Percentiles rank a stretch among this genome's conserved stretches.
Evolutionary conservation across 2,888 invertebrate genomes (phyloP).

Genomic region (Achlya flavicornis): DNA sequence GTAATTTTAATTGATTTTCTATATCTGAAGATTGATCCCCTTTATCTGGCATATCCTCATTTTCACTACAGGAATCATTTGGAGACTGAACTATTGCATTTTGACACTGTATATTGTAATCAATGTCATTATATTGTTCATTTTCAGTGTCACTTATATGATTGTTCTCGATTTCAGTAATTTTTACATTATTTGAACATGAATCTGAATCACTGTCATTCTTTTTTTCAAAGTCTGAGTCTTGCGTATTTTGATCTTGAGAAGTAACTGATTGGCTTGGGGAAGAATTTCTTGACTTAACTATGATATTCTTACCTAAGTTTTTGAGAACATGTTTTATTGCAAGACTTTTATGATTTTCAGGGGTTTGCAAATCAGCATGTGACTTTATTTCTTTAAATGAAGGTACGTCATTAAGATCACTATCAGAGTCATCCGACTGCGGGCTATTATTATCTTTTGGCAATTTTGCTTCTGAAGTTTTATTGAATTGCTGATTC

Average conservation of each 20-base stretch:
- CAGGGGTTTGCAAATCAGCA: slow-evolving; percentile 6
- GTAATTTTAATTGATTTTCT: slow-evolving; percentile 50
- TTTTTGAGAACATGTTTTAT: slow-evolving; percentile 62
- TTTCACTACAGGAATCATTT: slow-evolving; percentile 52
- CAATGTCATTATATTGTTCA: slow-evolving; percentile 34
- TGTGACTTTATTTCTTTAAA: slow-evolving; percentile 13
- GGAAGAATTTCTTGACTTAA: slow-evolving; percentile 62
- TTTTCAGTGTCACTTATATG: slow-evolving; percentile 38
- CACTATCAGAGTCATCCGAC: not conserved
- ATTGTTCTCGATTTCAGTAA: slow-evolving; percentile 60
- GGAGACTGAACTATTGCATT: slow-evolving; percentile 60
- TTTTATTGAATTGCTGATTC: slow-evolving; percentile 31
- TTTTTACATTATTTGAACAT: slow-evolving; percentile 53
- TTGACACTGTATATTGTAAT: slow-evolving; percentile 26
- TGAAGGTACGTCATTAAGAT: not conserved
- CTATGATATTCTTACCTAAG: slow-evolving; percentile 65
- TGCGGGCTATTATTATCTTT: not conserved
- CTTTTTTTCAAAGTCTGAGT: slow-evolving; percentile 33
- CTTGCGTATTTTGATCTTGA: slow-evolving; percentile 38
- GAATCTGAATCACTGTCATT: slow-evolving; percentile 51
- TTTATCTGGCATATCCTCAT: slow-evolving; percentile 42
- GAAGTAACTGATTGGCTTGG: slow-evolving; percentile 38
- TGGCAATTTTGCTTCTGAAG: not conserved
- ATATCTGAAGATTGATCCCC: slow-evolving; percentile 48
- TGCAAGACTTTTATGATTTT: slow-evolving; percentile 38